A percentile compares a stretch with the other conserved stretches of the same genome.
These are phyloP conservation scores for Lasioglossum malachurum DNA, from an alignment of 2,888 invertebrate genomes.

Conservation along the genomic window DNA sequence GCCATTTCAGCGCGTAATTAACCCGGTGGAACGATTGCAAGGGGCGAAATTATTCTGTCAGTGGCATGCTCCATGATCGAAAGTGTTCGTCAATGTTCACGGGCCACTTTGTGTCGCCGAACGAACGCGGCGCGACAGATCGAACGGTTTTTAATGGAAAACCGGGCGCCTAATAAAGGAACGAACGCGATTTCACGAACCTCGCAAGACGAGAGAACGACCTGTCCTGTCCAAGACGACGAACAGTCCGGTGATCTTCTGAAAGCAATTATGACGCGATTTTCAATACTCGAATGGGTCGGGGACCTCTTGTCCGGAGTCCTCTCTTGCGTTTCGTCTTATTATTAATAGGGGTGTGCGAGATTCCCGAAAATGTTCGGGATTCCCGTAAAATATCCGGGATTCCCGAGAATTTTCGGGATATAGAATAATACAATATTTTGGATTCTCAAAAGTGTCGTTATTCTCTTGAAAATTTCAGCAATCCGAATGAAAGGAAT, in stretches of 20 bases:
- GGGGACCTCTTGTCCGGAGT: neutral
- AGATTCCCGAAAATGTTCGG: too few relatives aligned
- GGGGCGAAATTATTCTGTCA: slow-evolving; percentile 10
- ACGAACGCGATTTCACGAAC: neutral
- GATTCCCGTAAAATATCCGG: too few relatives aligned
- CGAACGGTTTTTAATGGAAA: slow-evolving; percentile 45
- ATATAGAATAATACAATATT: too few relatives aligned
- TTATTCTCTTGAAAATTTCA: too few relatives aligned
- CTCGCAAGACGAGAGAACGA: neutral
- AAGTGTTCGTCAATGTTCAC: slow-evolving; percentile 13
- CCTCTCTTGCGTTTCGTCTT: neutral
- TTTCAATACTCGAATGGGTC: neutral
- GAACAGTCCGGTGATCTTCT: slow-evolving; percentile 18
- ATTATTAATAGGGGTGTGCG: too few relatives aligned
- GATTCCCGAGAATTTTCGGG: too few relatives aligned
- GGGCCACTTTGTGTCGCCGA: neutral
- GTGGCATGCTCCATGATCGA: slow-evolving; percentile 5
- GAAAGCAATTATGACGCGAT: slow-evolving; percentile 30
- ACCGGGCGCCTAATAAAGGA: slow-evolving; percentile 26
- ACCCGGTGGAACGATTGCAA: neutral
- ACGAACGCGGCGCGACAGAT: slow-evolving; percentile 3
- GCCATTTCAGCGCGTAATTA: neutral
- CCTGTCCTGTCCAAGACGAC: slow-evolving; percentile 1
- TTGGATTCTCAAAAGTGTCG: too few relatives aligned
- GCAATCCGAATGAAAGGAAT: too few relatives aligned